Base-by-base conservation (phyloP, 1,140 invertebrate species). In the Chelonus insularis region DNA sequence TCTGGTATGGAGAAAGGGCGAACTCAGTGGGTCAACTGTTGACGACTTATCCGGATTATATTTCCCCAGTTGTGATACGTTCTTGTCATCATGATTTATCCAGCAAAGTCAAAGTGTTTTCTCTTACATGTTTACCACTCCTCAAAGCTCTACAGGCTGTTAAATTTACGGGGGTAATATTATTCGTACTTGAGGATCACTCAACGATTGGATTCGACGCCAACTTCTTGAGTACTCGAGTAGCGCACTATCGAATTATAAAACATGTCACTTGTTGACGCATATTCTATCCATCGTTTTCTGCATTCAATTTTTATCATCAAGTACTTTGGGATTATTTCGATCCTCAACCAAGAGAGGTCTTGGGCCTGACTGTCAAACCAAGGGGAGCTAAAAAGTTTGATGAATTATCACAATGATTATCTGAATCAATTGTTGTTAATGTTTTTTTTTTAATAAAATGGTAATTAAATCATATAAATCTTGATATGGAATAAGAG, bases 31-130 rank as follows among this genome's bases (percentile, higher is more conserved):
- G 9, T 9, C 12, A 11, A 65, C 63, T 66, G 57, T 68, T 66
- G 62, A 67, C 47, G 60, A 69, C 63, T 71, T 67, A 65, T 52
- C 54, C 51, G 60, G 65, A 71, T 72, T 67, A 64, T 61, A 61
- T 66, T 63, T 67, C 66, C 60, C 64, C 67, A 60, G 45, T 18
- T 16, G 2, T 45, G 14, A 8, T 16, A 5, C 41, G 41, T 8
- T 18, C 12, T 45, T 57, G 20, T 57, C 29, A 6, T 39, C 37
- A 25, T 57, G 56, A 48, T 48, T 48, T 57, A 57, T 57, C 43
- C 47, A 57, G 41, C 43, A 48, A 57, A 57, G 39, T 12, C 29
- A 20, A 21, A 57, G 41, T 48, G 32, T 12, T 20, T 37, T 50
- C n/a, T 59, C 11, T 36, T 12, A 9, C 14, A 34, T 58, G 29